Conservation (phyloP, 2,113 vertebrate species). For the Nibea albiflora region DNA sequence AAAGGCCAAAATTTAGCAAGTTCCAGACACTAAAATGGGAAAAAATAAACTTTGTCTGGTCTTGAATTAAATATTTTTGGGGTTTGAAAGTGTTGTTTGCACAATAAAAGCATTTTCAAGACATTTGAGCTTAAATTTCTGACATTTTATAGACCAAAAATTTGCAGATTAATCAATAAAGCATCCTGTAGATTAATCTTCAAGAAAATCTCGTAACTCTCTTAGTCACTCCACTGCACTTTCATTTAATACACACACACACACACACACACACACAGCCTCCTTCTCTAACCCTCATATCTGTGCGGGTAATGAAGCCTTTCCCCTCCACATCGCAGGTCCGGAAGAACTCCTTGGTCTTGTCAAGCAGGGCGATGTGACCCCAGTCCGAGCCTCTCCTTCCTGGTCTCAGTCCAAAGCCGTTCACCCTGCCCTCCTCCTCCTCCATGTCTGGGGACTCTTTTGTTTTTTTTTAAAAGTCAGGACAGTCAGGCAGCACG, state of each 20-base stretch:
- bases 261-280: constrained; percentile 11
- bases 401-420: constrained; percentile 31
- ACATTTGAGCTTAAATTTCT: background rate
- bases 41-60: background rate
- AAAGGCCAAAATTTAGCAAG: background rate
- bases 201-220: background rate
- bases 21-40: background rate
- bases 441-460: constrained; percentile 64
- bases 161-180: too few relatives aligned
- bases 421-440: constrained; percentile 50
- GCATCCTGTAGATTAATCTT: background rate
- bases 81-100: background rate
- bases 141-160: background rate
- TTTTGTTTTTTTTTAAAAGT: background rate
- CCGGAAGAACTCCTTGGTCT: constrained; percentile 92
- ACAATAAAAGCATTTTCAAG: background rate
- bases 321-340: constrained; percentile 92
- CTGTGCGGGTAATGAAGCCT: constrained; percentile 88
- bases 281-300: constrained; percentile 89
- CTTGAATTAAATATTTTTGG: background rate
- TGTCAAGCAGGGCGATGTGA: constrained; percentile 81
- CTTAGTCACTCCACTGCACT: background rate
- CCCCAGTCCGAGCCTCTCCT: constrained; percentile 64
- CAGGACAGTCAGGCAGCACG: background rate
- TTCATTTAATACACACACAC: background rate